phyloP scores from a whole-genome alignment of 2,113 vertebrate genomes.

The Carassius gibelio region DNA sequence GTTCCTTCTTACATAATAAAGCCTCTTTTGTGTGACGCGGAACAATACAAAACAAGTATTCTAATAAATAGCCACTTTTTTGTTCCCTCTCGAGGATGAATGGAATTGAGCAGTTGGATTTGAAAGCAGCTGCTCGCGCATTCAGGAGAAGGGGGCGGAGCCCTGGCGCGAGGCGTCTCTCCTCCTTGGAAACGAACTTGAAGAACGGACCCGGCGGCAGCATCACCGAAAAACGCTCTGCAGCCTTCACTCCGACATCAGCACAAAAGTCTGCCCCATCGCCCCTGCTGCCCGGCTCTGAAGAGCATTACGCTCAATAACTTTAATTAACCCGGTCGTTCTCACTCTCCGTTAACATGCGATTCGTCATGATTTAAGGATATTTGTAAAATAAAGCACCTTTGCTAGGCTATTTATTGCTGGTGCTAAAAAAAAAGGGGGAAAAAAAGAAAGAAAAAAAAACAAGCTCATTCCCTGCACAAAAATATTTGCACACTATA shows the following conservation, averaged over 20 bases:
- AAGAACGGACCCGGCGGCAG: slow-evolving; percentile 52
- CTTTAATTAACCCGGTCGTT: slow-evolving; percentile 12
- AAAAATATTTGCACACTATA: too few species aligned
- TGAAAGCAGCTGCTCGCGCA: slow-evolving; percentile 92
- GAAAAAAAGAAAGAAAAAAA: too few species aligned
- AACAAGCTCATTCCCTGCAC: too few species aligned
- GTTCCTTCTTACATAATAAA: slow-evolving; percentile 92
- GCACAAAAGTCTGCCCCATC: slow-evolving; percentile 24
- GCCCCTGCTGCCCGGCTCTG: neutral
- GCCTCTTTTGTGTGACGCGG: slow-evolving; percentile 91
- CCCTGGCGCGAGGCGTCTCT: slow-evolving; percentile 65
- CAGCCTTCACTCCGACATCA: slow-evolving; percentile 26
- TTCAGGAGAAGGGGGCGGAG: slow-evolving; percentile 86
- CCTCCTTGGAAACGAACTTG: slow-evolving; percentile 73
- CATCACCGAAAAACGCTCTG: slow-evolving; percentile 35
- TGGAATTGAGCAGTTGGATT: slow-evolving; percentile 91
- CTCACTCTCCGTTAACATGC: slow-evolving; percentile 26
- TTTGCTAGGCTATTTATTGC: neutral
- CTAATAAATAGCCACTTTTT: slow-evolving; percentile 98
- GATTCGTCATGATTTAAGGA: neutral
- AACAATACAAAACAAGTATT: slow-evolving; percentile 99
- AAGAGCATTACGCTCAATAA: slow-evolving; percentile 20
- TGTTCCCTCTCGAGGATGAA: slow-evolving; percentile 90
- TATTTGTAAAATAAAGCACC: neutral
- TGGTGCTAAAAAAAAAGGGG: neutral